A percentile compares a stretch with the other conserved stretches of the same genome.
phyloP scores from a whole-genome alignment of 2,888 invertebrate species.

The Mythimna vitellina region DNA sequence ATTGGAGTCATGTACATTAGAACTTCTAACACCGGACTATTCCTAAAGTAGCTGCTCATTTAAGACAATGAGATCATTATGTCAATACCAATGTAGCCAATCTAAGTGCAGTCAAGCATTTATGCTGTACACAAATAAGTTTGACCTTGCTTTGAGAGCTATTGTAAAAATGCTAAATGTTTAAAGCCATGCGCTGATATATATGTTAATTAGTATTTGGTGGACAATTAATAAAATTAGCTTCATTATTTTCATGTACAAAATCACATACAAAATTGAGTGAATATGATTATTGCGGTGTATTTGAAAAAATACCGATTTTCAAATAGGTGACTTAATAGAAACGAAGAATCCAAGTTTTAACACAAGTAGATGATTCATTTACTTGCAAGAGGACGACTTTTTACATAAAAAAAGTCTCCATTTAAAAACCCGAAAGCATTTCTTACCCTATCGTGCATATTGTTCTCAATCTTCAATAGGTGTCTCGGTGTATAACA shows the following conservation, averaged over 20 bases:
- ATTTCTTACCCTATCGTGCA: constrained; percentile 34
- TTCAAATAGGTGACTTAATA: not conserved
- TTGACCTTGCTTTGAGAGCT: constrained; percentile 32
- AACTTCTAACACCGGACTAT: not conserved
- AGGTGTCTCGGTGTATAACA: not conserved
- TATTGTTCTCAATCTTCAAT: not conserved
- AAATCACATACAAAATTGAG: not conserved
- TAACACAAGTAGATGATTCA: constrained; percentile 13
- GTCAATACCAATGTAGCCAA: constrained; percentile 17
- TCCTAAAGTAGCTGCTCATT: constrained; percentile 13
- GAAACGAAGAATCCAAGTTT: not conserved
- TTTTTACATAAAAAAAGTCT: constrained; percentile 24
- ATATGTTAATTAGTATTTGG: not conserved
- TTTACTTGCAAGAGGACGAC: not conserved
- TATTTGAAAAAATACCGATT: not conserved
- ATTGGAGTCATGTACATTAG: too few species aligned
- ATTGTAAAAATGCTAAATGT: not conserved
- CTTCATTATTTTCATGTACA: not conserved
- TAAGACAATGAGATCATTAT: constrained; percentile 21
- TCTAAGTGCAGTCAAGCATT: constrained; percentile 22
- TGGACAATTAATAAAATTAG: not conserved
- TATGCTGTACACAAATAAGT: constrained; percentile 23
- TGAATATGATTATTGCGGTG: not conserved
- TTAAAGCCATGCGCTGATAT: not conserved
- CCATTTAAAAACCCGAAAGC: not conserved